A percentile compares a stretch with the other conserved stretches of the same genome.
phyloP scores from a whole-genome alignment of 2,113 vertebrate species.

The Struthio camelus region DNA sequence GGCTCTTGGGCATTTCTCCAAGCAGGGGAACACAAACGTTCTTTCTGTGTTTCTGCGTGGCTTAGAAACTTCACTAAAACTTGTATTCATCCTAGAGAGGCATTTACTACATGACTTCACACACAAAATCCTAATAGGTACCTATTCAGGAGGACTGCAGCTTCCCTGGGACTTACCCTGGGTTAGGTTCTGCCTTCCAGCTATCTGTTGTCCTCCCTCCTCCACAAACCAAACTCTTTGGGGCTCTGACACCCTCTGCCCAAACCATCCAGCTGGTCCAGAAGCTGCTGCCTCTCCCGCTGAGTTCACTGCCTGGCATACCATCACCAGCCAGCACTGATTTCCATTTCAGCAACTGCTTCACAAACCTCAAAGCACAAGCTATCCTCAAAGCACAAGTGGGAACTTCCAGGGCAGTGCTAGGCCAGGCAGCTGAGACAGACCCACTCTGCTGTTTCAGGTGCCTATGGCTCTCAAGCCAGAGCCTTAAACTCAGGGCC shows the following conservation, averaged over 20 bases:
- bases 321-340: neutral
- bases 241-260: neutral
- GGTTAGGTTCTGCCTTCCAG: neutral
- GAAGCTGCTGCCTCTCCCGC: neutral
- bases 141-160: neutral
- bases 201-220: neutral
- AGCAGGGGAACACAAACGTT: constrained; percentile 32
- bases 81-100: neutral
- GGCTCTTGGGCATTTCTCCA: constrained; percentile 28
- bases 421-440: fast-evolving
- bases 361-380: neutral
- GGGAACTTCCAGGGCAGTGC: neutral
- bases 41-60: neutral
- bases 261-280: neutral
- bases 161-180: neutral
- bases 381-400: neutral
- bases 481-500: neutral
- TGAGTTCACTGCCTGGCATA: neutral
- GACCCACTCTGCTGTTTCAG: neutral
- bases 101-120: neutral
- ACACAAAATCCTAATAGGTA: neutral
- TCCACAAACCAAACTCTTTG: neutral
- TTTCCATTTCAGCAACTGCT: neutral
- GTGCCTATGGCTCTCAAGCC: neutral
- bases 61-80: neutral